phyloP scores from a whole-genome alignment of 1,140 invertebrate genomes.

The Papilio helenus region DNA sequence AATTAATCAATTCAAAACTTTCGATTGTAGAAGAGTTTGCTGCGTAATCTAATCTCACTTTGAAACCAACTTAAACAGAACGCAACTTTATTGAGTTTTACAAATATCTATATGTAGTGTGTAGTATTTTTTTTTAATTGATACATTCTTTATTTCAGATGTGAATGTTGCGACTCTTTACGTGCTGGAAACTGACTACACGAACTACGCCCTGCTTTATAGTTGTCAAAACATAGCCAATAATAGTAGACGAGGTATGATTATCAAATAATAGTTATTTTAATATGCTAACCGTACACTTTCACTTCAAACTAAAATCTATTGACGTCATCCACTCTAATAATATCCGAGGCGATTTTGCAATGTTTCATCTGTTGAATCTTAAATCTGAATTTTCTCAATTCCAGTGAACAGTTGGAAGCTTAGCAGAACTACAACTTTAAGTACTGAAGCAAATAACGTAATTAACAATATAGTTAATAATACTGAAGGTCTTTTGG shows the following conservation, averaged over 20 bases:
- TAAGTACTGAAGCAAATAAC: conserved; percentile 46
- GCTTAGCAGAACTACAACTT: conserved; percentile 56
- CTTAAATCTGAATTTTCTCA: conserved; percentile 33
- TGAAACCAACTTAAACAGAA: too few relatives aligned
- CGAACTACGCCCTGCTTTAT: conserved; percentile 64
- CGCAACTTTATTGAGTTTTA: too few relatives aligned
- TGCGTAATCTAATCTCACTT: too few relatives aligned
- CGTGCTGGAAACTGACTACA: conserved; percentile 69
- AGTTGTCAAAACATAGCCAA: conserved; percentile 59
- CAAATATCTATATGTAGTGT: too few relatives aligned
- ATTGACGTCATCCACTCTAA: too few relatives aligned
- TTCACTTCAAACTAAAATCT: too few relatives aligned
- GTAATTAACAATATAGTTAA: conserved; percentile 55
- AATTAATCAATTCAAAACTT: too few relatives aligned
- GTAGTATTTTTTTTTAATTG: neutral
- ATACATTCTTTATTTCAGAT: conserved; percentile 49
- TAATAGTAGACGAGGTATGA: conserved; percentile 61
- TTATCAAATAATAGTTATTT: conserved; percentile 23
- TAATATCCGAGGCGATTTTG: too few relatives aligned
- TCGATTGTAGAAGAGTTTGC: too few relatives aligned
- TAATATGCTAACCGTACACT: too few relatives aligned
- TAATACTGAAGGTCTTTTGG: conserved; percentile 61
- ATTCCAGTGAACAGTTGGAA: conserved; percentile 72
- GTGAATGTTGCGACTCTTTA: conserved; percentile 55
- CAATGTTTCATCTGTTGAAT: too few relatives aligned